phyloP scores from a whole-genome alignment of 2,797 vertebrate genomes.

The Setipinna tenuifilis region DNA sequence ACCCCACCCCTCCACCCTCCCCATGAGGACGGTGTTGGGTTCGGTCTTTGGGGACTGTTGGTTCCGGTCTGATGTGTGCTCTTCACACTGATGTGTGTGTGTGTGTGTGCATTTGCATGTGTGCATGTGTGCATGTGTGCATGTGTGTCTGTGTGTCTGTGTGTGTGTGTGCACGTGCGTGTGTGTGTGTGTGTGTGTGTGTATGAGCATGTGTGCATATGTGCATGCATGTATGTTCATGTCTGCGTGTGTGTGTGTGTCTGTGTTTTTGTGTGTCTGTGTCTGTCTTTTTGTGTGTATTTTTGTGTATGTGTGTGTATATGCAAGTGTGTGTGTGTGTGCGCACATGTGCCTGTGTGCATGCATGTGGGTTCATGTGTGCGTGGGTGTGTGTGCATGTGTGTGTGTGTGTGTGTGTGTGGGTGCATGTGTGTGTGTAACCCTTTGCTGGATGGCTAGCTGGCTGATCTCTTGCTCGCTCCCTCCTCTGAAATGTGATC shows the following conservation, averaged over 20 bases:
- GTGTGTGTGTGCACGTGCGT: background rate
- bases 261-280: slow-evolving; percentile 9
- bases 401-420: slow-evolving; percentile 20
- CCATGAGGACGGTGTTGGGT: background rate
- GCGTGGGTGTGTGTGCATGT: background rate
- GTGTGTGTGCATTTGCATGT: background rate
- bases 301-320: slow-evolving; percentile 1
- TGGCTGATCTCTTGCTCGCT: background rate
- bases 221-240: background rate
- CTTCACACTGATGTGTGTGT: slow-evolving; percentile 24
- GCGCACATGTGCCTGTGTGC: no score
- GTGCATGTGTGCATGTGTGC: background rate
- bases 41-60: background rate
- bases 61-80: background rate
- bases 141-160: no score
- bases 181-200: background rate
- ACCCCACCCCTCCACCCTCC: no score
- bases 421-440: background rate
- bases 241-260: background rate
- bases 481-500: slow-evolving; percentile 45
- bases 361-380: background rate
- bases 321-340: background rate
- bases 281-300: background rate
- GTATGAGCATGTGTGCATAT: background rate
- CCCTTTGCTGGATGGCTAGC: slow-evolving; percentile 30